Conservation (phyloP, 2,888 invertebrate species). For the Trissoscelio sp. region DNA sequence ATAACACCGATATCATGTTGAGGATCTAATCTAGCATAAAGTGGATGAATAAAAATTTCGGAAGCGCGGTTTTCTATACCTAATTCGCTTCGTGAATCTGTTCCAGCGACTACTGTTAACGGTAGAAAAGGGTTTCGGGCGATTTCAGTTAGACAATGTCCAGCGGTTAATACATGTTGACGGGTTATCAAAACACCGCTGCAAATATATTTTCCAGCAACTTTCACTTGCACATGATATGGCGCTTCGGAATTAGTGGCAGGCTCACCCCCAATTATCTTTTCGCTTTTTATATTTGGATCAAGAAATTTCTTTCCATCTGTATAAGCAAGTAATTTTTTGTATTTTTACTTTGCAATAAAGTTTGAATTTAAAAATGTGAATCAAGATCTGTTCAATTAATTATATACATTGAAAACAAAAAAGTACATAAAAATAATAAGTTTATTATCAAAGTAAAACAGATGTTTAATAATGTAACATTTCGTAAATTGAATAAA, state of each 20-base stretch:
- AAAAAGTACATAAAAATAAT: neutral
- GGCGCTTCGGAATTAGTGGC: constrained; percentile 28
- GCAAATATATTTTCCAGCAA: constrained; percentile 23
- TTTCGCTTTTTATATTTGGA: constrained; percentile 6
- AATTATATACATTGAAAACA: neutral
- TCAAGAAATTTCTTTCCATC: neutral
- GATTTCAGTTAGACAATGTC: constrained; percentile 28
- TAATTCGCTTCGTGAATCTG: constrained; percentile 3
- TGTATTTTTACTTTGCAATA: neutral
- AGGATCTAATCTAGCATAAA: neutral
- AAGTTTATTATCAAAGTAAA: neutral
- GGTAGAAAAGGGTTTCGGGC: constrained; percentile 35
- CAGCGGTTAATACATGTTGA: constrained; percentile 49
- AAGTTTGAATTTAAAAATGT: neutral
- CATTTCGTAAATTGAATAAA: neutral
- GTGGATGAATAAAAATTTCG: constrained; percentile 48
- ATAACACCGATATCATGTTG: constrained; percentile 33
- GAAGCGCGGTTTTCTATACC: constrained; percentile 35
- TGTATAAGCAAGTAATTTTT: neutral
- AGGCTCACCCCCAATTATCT: constrained; percentile 27
- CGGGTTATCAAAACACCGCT: constrained; percentile 33
- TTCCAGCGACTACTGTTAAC: constrained; percentile 43
- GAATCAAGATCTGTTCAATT: neutral
- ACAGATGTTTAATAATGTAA: neutral
- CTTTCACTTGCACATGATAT: constrained; percentile 37